Conservation (phyloP, 2,797 vertebrate species). For the Clarias platycephalus region DNA sequence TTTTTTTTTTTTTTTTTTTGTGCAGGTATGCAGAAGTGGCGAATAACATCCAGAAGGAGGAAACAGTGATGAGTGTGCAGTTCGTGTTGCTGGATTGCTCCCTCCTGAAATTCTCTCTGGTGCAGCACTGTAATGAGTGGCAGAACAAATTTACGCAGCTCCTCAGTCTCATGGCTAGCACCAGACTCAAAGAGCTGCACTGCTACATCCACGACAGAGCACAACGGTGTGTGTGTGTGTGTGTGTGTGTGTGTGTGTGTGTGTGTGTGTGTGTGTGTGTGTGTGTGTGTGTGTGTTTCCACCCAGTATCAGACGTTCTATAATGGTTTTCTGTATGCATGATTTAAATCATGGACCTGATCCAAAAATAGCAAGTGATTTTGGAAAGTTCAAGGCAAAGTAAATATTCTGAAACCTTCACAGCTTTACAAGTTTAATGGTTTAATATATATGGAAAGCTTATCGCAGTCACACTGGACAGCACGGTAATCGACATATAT, state of each 20-base stretch:
- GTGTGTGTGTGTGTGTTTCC: neutral
- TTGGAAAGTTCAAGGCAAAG: neutral
- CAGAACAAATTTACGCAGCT: conserved; percentile 85
- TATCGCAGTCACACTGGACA: neutral
- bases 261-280: too few species aligned
- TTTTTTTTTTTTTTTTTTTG: neutral
- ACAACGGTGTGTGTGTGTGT: conserved; percentile 66
- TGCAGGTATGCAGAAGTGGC: conserved; percentile 85
- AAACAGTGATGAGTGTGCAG: conserved; percentile 79
- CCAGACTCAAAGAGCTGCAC: conserved; percentile 75
- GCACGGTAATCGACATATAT: neutral
- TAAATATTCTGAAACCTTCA: neutral
- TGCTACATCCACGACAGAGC: conserved; percentile 73
- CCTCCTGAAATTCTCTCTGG: conserved; percentile 80
- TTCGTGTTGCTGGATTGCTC: conserved; percentile 85
- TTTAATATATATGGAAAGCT: neutral
- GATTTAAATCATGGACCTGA: neutral
- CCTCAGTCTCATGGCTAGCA: conserved; percentile 78
- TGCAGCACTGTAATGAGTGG: conserved; percentile 88
- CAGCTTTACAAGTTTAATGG: neutral
- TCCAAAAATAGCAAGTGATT: neutral
- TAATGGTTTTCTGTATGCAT: neutral
- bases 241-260: neutral
- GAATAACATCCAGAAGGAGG: conserved; percentile 85
- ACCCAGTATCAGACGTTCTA: neutral